Conservation (phyloP, 64 coral and sea anemone genomes). For the Montipora sp. region DNA sequence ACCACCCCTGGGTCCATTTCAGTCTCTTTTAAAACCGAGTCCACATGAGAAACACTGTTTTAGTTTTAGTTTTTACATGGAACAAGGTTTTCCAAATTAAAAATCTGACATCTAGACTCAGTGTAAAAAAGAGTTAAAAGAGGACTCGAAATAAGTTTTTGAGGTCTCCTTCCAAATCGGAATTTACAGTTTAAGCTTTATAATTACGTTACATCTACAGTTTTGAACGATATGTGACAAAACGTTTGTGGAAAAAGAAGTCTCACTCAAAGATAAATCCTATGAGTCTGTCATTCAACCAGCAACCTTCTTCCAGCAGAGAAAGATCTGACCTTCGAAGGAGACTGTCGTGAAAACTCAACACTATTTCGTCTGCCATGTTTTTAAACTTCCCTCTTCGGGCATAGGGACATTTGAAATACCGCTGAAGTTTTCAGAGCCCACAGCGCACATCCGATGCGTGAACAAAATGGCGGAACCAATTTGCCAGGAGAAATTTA, state of each 20-base stretch:
- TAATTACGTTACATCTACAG: too few species aligned
- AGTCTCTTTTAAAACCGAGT: too few species aligned
- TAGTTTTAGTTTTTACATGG: too few species aligned
- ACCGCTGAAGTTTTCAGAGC: constrained; percentile 53
- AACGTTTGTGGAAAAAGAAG: background rate
- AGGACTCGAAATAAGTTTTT: too few species aligned
- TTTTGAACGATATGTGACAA: too few species aligned
- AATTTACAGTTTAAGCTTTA: too few species aligned
- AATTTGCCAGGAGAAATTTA: constrained; percentile 50
- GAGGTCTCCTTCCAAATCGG: too few species aligned
- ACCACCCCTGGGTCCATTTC: too few species aligned
- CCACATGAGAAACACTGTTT: too few species aligned
- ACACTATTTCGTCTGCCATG: constrained; percentile 77
- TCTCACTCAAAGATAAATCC: constrained; percentile 98
- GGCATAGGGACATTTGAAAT: constrained; percentile 55
- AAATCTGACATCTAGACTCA: too few species aligned
- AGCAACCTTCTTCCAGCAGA: constrained; percentile 83
- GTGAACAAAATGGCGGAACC: constrained; percentile 79
- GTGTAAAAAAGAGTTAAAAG: too few species aligned
- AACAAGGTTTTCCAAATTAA: too few species aligned
- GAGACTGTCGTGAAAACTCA: constrained; percentile 96
- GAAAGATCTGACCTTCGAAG: constrained; percentile 83
- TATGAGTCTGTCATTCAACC: constrained; percentile 94
- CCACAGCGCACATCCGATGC: constrained; percentile 16
- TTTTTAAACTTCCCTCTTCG: constrained; percentile 81